Evolutionary conservation across 2,113 vertebrate species (phyloP).

Genomic region (Aptenodytes patagonicus): DNA sequence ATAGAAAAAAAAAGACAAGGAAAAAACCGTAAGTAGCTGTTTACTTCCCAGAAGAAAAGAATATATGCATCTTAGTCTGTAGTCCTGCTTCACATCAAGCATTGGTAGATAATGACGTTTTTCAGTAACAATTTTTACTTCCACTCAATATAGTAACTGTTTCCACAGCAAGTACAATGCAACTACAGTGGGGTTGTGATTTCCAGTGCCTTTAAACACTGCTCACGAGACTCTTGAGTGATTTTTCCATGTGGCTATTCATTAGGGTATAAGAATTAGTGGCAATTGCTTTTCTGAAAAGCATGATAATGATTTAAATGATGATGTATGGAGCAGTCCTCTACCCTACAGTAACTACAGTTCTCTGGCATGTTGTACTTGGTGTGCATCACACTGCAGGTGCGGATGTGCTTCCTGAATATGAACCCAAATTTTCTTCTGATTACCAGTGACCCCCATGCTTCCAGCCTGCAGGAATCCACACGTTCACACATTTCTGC

Average conservation of each 20-base stretch:
- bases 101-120: neutral
- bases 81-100: neutral
- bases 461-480: neutral
- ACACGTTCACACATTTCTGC: neutral
- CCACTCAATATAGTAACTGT: neutral
- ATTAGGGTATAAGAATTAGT: neutral
- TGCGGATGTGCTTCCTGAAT: neutral
- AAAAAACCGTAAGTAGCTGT: neutral
- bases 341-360: neutral
- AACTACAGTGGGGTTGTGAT: rapidly evolving
- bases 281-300: neutral
- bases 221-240: neutral
- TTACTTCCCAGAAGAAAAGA: neutral
- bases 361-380: neutral
- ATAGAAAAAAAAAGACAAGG: neutral
- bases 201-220: neutral
- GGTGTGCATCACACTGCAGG: neutral
- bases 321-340: neutral
- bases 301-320: neutral
- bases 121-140: neutral
- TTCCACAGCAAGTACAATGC: neutral
- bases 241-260: neutral
- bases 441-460: neutral
- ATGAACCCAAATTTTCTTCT: neutral
- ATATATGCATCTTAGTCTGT: neutral